Base-by-base conservation (phyloP, 2,113 vertebrate species). In the Fukomys damarensis region DNA sequence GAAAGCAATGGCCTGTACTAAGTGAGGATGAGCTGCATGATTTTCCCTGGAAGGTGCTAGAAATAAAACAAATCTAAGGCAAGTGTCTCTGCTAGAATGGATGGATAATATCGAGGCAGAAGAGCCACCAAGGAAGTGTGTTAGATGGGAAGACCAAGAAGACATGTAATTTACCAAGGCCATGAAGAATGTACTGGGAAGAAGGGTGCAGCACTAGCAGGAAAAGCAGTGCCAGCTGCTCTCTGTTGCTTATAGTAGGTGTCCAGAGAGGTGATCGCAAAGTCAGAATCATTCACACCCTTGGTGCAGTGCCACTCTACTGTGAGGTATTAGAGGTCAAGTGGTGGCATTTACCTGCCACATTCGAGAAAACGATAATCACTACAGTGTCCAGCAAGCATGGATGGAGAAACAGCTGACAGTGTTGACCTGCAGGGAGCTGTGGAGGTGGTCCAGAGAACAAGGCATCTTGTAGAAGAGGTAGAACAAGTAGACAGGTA, bases 341-440 rank as follows among this genome's bases (percentile, higher is more conserved):
- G 56, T 70, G 35, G 22, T 35, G 14, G 12, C 22, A 61, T 22
- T 86, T 77, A 32, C 0, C 30, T 90, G 7, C 12, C 3, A 82
- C 22, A 74, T n/a, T 24, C 0, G 30, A 70, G 26, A n/a, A 81
- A 49, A 26, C 24, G 74, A 20, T 76, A 83, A 35, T 32, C 66
- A 41, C 30, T 30, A 59, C 56, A 66, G 26, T 56, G 46, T 72
- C 7, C 26, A 77, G 13, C 10, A 61, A n/a, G 3, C 32, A 70
- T 59, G 4, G 1, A 56, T 56, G n/a, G 74, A 84, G 41, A 14
- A 58, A 2, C 0, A 7, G 24, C 13, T 28, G 52, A 6, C 43
- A 0, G 66, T 4, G 0, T 58, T 89, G 35, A 74, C 26, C 13
- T 56, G 6, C 10, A 68, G 24, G 16, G 14, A 58, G 6, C 35